Evolutionary conservation across 2,888 invertebrate genomes (phyloP).

Genomic region (Drosophila birchii): DNA sequence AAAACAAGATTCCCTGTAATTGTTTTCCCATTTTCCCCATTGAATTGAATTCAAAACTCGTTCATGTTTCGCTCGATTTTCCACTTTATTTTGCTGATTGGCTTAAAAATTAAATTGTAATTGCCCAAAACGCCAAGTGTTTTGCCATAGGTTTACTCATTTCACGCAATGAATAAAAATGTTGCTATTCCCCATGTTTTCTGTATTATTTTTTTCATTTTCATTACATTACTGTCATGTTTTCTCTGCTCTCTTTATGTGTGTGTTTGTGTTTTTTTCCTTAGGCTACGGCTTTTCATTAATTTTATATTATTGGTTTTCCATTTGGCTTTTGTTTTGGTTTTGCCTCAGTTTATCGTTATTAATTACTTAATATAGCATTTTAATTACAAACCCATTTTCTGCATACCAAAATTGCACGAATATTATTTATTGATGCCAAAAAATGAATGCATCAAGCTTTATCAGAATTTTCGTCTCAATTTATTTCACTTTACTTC

Average conservation of each 20-base stretch:
- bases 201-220: constrained; percentile 30
- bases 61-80: constrained; percentile 23
- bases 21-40: constrained; percentile 28
- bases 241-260: constrained; percentile 13
- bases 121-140: constrained; percentile 57
- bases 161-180: constrained; percentile 25
- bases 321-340: constrained; percentile 32
- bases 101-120: constrained; percentile 64
- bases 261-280: constrained; percentile 18
- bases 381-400: constrained; percentile 72
- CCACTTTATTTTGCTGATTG: constrained; percentile 50
- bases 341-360: constrained; percentile 38
- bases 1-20: constrained; percentile 1
- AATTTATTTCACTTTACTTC: constrained; percentile 37
- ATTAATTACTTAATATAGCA: constrained; percentile 64
- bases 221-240: constrained; percentile 23
- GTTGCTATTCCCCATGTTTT: constrained; percentile 12
- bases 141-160: constrained; percentile 45
- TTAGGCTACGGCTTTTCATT: constrained; percentile 56
- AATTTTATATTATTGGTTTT: constrained; percentile 33
- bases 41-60: constrained; percentile 21
- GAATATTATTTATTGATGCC: constrained; percentile 49
- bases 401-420: constrained; percentile 42
- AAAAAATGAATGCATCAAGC: constrained; percentile 51
- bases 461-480: constrained; percentile 32